Evolutionary conservation across 2,113 vertebrate species (phyloP), one percentile per base, ranked within the genome.

Genomic region (Varanus salvator): DNA sequence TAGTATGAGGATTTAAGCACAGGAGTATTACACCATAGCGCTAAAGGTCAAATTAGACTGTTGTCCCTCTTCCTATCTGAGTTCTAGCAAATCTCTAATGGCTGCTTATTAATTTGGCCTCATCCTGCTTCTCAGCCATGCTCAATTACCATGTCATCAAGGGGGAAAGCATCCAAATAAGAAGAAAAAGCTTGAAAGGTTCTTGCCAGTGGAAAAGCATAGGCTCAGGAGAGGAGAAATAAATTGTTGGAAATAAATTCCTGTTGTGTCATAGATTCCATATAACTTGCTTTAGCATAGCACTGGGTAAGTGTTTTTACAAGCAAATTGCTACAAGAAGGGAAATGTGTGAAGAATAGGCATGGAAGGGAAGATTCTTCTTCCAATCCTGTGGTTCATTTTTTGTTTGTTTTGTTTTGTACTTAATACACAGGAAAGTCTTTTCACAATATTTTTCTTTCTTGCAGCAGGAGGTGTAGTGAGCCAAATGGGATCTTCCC

Each of bases 401-500:
- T 85, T 90, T 54, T 75, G 76, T 78, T 77, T 76, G 6, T 31
- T 48, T 48, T 76, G 14, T 21, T 48, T 66, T 68, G 38, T 44
- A 78, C 68, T 68, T 85, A 77, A 68, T 77, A 85, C 38, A 84
- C 88, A 85, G 88, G 88, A 77, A 85, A 85, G 44, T 75, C 91
- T 92, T 88, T 75, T 85, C 91, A 85, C 72, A 85, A 93, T 93
- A 0, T 92, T 87, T 94, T 93, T 92, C 93, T 89, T 90, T 91
- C 50, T 92, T 93, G 44, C 69, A 88, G 92, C 25, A 93, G 87
- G 89, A 94, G 85, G 76, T 76, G 57, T 74, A 87, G 90, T 90
- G 92, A 90, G 75, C 90, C 92, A 94, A 95, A 92, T 85, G 25
- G 85, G 75, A 91, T 90, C 90, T 89, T 95, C 57, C 90, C 87